Percentiles rank a stretch among this genome's conserved stretches.
phyloP scores from a whole-genome alignment of 2,113 vertebrate species.

The Nothoprocta pentlandii region DNA sequence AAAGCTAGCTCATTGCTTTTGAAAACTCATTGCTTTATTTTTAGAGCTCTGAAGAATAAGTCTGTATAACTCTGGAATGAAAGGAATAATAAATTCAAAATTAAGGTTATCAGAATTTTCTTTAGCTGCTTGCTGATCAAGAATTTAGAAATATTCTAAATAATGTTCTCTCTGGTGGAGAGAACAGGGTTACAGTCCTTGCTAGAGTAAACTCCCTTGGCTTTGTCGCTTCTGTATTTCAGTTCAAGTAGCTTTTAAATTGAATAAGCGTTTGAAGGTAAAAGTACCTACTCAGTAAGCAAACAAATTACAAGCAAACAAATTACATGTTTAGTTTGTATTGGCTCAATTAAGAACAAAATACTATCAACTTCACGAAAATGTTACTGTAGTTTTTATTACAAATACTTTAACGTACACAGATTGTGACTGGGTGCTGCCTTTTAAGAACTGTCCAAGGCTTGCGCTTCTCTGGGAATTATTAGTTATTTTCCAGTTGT shows the following conservation, averaged over 20 bases:
- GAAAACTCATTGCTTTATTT: background rate
- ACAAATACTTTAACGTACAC: background rate
- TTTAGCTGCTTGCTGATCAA: background rate
- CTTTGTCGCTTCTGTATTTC: rapidly evolving
- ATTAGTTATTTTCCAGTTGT: background rate
- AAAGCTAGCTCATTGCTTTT: background rate
- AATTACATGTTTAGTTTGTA: background rate
- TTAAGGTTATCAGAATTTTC: background rate
- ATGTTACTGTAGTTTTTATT: background rate
- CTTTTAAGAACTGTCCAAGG: background rate
- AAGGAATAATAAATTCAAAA: background rate
- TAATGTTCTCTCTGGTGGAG: background rate
- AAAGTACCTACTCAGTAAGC: background rate
- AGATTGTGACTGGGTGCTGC: background rate
- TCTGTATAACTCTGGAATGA: background rate
- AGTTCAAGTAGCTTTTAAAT: background rate
- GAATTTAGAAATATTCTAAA: background rate
- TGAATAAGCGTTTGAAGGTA: background rate
- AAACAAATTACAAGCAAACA: background rate
- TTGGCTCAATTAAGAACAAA: too few relatives aligned
- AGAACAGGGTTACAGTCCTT: background rate
- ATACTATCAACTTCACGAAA: background rate
- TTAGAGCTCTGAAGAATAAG: background rate
- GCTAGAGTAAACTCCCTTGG: background rate
- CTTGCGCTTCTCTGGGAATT: background rate